Percentiles rank a stretch among this genome's conserved stretches.
Evolutionary conservation across 35 echinoderm and acorn worm genomes (phyloP).

Genomic region (Holothuria glaberrima): DNA sequence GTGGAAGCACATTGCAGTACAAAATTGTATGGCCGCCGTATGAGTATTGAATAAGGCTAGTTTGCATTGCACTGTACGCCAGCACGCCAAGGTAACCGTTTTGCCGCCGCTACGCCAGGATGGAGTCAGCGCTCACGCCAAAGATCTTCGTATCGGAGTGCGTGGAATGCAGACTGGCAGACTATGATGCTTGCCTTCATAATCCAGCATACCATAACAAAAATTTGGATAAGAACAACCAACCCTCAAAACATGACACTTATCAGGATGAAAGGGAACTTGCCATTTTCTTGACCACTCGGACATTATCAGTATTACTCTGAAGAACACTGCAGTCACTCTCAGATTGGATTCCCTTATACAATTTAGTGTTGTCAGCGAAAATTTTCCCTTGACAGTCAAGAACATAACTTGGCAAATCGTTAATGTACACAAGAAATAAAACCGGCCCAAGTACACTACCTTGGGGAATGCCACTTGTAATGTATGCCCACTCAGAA

Average conservation of each 20-base stretch:
- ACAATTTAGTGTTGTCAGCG: constrained; percentile 20
- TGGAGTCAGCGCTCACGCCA: not conserved
- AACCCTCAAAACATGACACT: constrained; percentile 18
- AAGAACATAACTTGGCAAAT: not conserved
- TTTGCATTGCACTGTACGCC: too few species aligned
- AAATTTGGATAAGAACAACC: not conserved
- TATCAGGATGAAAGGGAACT: constrained; percentile 50
- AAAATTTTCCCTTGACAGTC: constrained; percentile 1
- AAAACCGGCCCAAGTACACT: constrained; percentile 30
- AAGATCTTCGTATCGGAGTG: not conserved
- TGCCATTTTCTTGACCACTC: not conserved
- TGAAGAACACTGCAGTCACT: constrained; percentile 7
- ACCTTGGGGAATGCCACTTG: constrained; percentile 17
- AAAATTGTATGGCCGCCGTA: too few species aligned
- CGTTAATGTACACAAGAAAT: constrained; percentile 23
- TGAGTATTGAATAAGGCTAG: too few species aligned
- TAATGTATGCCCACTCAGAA: not conserved
- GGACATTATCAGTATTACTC: constrained; percentile 12
- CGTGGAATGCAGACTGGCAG: not conserved
- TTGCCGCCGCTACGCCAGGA: not conserved
- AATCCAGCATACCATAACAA: not conserved
- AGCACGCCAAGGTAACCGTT: not conserved
- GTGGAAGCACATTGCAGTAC: too few species aligned
- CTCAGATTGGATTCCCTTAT: constrained; percentile 1
- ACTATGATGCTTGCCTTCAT: not conserved